Evolutionary conservation across 2,888 invertebrate genomes (phyloP), one percentile per base, ranked within the genome.

Genomic region (Metopia argyrocephala): DNA sequence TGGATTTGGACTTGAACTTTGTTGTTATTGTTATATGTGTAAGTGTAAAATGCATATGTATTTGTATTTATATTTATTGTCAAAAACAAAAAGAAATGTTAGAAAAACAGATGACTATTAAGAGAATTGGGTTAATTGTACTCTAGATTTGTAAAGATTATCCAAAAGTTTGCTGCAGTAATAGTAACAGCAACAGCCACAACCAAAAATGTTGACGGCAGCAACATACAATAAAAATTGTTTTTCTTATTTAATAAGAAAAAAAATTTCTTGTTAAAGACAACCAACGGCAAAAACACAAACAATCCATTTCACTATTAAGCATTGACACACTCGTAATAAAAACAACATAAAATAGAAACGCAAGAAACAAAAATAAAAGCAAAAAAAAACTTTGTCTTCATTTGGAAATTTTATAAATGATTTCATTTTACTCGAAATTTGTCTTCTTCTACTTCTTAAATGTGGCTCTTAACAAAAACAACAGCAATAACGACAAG

Each of bases 91-190:
- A n/a, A n/a, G n/a, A n/a, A n/a, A n/a, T n/a, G 21, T 64, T 6
- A 38, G 71, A 56, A 56, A 62, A 56, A 31, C 46, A 62, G 57
- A 64, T 45, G 20, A 54, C 69, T 79, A 76, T 76, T 79, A 76
- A 76, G 56, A 48, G 70, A 76, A 76, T 79, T 79, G 65, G 79
- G 76, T 76, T 79, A 76, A 79, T 76, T 76, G 75, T 76, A 62
- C 52, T 66, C 50, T 54, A 79, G 76, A 76, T 76, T 56, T 57
- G 66, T 71, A 45, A 61, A 62, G 61, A 68, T 76, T 76, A 76
- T 76, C 25, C 31, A 28, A 54, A 23, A 66, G 70, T 70, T 76
- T 70, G 59, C 46, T 45, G 45, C 7, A 57, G 48, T 38, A 15
- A 48, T n/a, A 68, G 18, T 3, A 54, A 52, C n/a, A 57, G 27